Evolutionary conservation across 2,113 vertebrate genomes (phyloP).

Genomic region (Barnardius zonarius): DNA sequence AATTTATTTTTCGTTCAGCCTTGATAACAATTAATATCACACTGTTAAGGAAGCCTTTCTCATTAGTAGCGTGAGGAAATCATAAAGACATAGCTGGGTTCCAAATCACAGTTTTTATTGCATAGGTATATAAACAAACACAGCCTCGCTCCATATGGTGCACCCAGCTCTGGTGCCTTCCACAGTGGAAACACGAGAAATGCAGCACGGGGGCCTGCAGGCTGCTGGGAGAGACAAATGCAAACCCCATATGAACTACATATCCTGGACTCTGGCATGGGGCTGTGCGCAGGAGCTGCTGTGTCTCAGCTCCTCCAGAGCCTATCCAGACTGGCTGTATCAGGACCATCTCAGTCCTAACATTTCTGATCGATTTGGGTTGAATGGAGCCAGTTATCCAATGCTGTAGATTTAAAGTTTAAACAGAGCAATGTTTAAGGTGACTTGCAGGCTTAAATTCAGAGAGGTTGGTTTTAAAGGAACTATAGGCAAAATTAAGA

Average conservation of each 20-base stretch:
- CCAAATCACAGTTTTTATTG: conserved; percentile 20
- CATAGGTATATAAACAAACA: background rate
- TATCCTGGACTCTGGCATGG: rapidly evolving
- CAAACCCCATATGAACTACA: background rate
- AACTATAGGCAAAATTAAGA: background rate
- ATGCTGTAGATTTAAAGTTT: background rate
- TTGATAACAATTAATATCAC: background rate
- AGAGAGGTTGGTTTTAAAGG: background rate
- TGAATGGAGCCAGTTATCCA: background rate
- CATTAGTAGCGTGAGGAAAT: background rate
- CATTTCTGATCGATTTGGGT: background rate
- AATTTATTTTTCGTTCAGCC: background rate
- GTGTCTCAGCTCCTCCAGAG: rapidly evolving
- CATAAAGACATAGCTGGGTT: background rate
- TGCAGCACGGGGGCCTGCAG: background rate
- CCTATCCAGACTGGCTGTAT: background rate
- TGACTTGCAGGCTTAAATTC: background rate
- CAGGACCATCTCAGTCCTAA: rapidly evolving
- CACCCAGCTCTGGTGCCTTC: background rate
- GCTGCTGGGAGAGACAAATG: background rate
- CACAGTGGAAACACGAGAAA: background rate
- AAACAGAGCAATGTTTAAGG: background rate
- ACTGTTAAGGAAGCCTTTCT: background rate
- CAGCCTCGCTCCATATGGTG: background rate
- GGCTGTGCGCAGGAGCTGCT: background rate